Evolutionary conservation across 2,797 vertebrate species (phyloP).

Genomic region (Fratercula arctica): DNA sequence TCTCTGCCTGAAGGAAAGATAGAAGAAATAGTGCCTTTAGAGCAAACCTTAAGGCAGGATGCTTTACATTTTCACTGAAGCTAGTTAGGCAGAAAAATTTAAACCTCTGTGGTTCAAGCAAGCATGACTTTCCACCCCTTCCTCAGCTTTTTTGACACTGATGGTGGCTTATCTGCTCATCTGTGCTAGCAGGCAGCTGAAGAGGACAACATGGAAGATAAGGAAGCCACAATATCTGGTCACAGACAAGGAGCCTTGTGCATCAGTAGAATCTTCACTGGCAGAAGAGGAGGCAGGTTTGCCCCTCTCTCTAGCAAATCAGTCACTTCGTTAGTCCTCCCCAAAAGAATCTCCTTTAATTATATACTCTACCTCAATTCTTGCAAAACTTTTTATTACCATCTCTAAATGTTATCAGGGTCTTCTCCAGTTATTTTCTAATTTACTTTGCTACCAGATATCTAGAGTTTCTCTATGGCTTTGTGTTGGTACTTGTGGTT

Average conservation of each 20-base stretch:
- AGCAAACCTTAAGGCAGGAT: not conserved
- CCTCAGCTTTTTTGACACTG: not conserved
- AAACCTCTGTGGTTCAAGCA: not conserved
- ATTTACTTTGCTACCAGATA: not conserved
- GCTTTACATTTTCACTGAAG: not conserved
- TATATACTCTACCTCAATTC: not conserved
- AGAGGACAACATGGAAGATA: not conserved
- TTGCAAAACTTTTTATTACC: not conserved
- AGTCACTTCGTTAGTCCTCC: not conserved
- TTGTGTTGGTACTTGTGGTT: not conserved
- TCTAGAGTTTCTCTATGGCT: not conserved
- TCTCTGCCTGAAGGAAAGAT: not conserved
- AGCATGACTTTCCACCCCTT: not conserved
- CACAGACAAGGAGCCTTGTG: not conserved
- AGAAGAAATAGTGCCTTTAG: not conserved
- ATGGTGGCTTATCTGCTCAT: not conserved
- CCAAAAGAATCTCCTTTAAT: not conserved
- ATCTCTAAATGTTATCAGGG: not conserved
- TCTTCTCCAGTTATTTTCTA: not conserved
- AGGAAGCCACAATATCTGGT: not conserved
- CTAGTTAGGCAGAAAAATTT: not conserved
- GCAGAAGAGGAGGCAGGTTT: not conserved
- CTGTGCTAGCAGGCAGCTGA: not conserved
- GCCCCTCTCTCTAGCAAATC: not conserved
- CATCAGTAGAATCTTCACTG: not conserved